Conservation (phyloP, 1,140 invertebrate genomes). For the Drosophila obscura region DNA sequence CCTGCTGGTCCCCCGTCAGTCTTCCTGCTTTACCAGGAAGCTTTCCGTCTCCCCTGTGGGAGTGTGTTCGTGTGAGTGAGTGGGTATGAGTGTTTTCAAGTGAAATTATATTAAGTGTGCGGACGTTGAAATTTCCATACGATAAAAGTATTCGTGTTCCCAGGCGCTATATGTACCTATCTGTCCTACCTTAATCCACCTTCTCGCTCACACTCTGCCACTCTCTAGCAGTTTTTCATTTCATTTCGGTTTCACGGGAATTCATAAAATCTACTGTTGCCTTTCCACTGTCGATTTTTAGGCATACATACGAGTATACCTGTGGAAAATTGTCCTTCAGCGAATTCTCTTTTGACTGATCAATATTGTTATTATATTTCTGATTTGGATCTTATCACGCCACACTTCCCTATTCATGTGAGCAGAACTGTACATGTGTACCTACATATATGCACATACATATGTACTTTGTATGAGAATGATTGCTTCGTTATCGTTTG, state of each 20-base stretch:
- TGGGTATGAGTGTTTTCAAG: constrained; percentile 56
- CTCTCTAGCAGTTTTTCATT: constrained; percentile 15
- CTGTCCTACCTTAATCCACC: constrained; percentile 17
- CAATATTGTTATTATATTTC: constrained; percentile 19
- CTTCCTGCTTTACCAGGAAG: not conserved
- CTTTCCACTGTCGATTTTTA: constrained; percentile 39
- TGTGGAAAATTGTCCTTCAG: constrained; percentile 35
- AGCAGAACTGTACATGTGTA: too few relatives aligned
- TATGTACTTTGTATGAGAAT: too few relatives aligned
- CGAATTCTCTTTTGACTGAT: constrained; percentile 43
- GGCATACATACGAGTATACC: not conserved
- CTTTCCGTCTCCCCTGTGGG: not conserved
- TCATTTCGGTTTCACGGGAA: constrained; percentile 29
- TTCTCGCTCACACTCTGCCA: not conserved
- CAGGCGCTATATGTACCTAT: constrained; percentile 15
- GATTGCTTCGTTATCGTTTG: too few relatives aligned
- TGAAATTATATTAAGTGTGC: constrained; percentile 81
- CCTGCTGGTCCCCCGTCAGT: constrained; percentile 2
- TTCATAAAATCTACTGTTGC: constrained; percentile 41
- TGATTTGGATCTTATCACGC: too few relatives aligned
- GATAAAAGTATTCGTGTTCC: constrained; percentile 56
- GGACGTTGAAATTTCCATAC: constrained; percentile 77
- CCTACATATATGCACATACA: too few relatives aligned
- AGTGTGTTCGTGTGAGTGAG: too few relatives aligned
- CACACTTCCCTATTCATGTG: too few relatives aligned